Evolutionary conservation across 2,113 vertebrate genomes (phyloP), one percentile per base, ranked within the genome.

Genomic region (Garra rufa): DNA sequence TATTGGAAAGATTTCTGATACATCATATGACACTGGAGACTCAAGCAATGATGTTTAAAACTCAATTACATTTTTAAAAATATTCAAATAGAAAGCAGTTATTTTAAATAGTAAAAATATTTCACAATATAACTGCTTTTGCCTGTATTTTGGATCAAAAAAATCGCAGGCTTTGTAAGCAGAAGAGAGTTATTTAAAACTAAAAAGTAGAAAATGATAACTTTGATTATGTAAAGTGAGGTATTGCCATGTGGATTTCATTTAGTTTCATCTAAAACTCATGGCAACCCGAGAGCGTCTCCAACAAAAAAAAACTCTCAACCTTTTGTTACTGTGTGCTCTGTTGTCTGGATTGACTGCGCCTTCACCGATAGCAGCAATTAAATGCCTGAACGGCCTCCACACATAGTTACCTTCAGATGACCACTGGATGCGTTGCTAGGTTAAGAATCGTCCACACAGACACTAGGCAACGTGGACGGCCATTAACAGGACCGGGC

Each of bases 381-480:
- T 69, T 69, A 74, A 55, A 82, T 65, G 52, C 43, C 14, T n/a
- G 26, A 71, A 34, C 38, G 44, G 67, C 43, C 14, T 79, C 38
- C 76, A 67, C 57, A 67, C 77, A 57, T 34, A 65, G 46, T 34
- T 84, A 84, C 38, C 26, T 26, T 69, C 70, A 59, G 73, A 78
- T 65, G 81, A 34, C 57, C 80, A 34, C 13, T 46, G 65, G 19
- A 74, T 73, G 61, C 26, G 88, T 86, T 86, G 88, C 88, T 86
- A 86, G 88, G 84, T 50, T 89, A 46, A 14, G 34, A 73, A 50
- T 65, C 57, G 73, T 85, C 38, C 83, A 55, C 24, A 46, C 17
- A 30, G 61, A 85, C 83, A 75, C 67, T 48, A 43, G 83, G 85
- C 78, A 88, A 86, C 84, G 9, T 3, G 59, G 75, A 67, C 70